Percentiles rank a stretch among this genome's conserved stretches.
These are phyloP conservation scores for Drosophila koepferae DNA, from an alignment of 2,888 invertebrate genomes.

Conservation along the genomic window DNA sequence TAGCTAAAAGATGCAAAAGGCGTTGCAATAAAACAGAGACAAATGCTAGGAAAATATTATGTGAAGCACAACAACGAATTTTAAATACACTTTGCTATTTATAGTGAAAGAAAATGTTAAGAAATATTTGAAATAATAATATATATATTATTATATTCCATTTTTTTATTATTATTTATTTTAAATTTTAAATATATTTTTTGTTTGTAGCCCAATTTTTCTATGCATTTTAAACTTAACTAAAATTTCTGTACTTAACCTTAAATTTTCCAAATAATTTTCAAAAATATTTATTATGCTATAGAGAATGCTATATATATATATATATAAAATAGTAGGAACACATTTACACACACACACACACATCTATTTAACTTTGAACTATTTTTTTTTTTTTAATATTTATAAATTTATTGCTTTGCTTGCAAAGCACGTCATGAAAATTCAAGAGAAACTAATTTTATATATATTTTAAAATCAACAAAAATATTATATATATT, in stretches of 20 bases:
- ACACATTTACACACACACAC: not conserved
- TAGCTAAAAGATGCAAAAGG: conserved; percentile 45
- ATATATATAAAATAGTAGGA: not conserved
- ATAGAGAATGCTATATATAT: too few relatives aligned
- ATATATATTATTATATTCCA: too few relatives aligned
- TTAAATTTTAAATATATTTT: too few relatives aligned
- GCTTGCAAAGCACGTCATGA: conserved; percentile 6
- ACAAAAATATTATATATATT: not conserved
- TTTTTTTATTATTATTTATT: too few relatives aligned
- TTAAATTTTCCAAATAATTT: too few relatives aligned
- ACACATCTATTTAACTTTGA: not conserved
- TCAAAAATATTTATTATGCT: too few relatives aligned
- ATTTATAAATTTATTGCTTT: not conserved
- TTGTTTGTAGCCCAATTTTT: too few relatives aligned
- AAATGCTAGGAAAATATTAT: not conserved
- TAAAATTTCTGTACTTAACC: too few relatives aligned
- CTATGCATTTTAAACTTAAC: too few relatives aligned
- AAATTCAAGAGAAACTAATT: not conserved
- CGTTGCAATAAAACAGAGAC: conserved; percentile 33
- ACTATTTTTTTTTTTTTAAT: not conserved
- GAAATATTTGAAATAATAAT: too few relatives aligned
- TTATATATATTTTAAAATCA: not conserved
- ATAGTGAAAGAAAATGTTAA: not conserved
- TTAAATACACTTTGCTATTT: not conserved
- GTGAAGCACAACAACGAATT: not conserved